Evolutionary conservation across 2,888 invertebrate species (phyloP), one percentile per base, ranked within the genome.

Genomic region (Drosophila vallismaia): DNA sequence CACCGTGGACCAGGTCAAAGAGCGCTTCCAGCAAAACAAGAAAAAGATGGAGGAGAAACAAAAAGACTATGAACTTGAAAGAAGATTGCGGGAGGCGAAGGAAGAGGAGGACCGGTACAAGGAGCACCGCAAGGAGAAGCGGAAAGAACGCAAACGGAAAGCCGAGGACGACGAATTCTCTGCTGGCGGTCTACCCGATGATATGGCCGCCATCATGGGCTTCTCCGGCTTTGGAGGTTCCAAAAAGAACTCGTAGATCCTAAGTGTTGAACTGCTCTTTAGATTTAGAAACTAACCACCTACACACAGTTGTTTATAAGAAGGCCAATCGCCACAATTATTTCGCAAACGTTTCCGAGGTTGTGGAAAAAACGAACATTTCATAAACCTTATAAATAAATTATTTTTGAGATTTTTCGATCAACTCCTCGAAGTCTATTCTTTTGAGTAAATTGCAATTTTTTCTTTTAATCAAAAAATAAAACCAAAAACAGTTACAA

Each of bases 71-170:
- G 98, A 99, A 92, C 93, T 99, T 87, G 97, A 98, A 73, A 95
- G 96, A 66, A 92, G 98, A 86, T 93, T 99, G 72, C 95, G 96
- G 81, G 99, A 99, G 92, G 94, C 99, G 5, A 97, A 97, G 75
- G 99, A 99, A 92, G 98, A 99, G 92, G 99, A 99, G 90, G 98
- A 98, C 66, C 96, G 97, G 80, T 94, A 98, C 69, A 97, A 97
- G 88, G 97, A 97, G 85, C 96, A 92, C 92, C 96, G 89, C 94
- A 95, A 96, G 79, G 98, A 99, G 89, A 96, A 96, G 86, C 94
- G 96, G 75, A 96, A 97, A 90, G 98, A 98, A 86, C 95, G 96
- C 76, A 97, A 98, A 90, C 94, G 97, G 82, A 96, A 96, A 92
- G 93, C 95, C 1, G 95, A 96, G 75, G 95, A 96, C 7, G 92